Base-by-base conservation (phyloP, 2,888 invertebrate genomes). In the Alloplasta piceator region DNA sequence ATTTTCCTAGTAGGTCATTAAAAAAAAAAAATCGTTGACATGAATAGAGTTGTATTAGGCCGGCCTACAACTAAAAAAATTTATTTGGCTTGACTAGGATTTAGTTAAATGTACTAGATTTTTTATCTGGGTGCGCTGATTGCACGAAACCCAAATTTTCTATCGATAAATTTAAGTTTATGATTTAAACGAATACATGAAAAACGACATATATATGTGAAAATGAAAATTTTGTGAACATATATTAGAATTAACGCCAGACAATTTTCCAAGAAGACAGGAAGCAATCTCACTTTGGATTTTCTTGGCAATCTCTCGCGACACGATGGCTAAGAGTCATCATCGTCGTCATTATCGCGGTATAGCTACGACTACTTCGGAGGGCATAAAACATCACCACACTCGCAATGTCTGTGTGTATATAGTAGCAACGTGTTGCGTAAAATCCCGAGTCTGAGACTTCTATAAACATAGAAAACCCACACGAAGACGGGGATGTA, bases 241-340 rank as follows among this genome's bases (percentile, higher is more conserved):
- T 71, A 58, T 63, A 71, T 82, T 74, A 71, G 72, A 75, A 78
- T 84, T 79, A 78, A 79, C 76, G 84, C 84, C 83, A 87, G 87
- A 89, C 86, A 84, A 88, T 88, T 88, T 88, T 89, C 87, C 84
- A 55, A 86, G 87, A 89, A 89, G 84, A 83, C 87, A 83, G 85
- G 86, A 87, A 86, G 81, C 86, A 81, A 84, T 85, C 84, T 84
- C 73, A 72, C 80, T 82, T 86, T 83, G 83, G 75, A 84, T 88
- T 85, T 88, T 88, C 87, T 88, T 88, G 88, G 88, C 88, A 87
- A 79, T 84, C 83, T 81, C 81, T 52, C 52, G 64, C 68, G 68
- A 77, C 68, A 16, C 74, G 77, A 80, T 84, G 68, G 85, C 78
- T 82, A 82, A 46, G 46, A 64, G 61, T 64, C 73, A 63, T 73